Conservation (phyloP, 2,888 invertebrate species). For the Chirona hameri region DNA sequence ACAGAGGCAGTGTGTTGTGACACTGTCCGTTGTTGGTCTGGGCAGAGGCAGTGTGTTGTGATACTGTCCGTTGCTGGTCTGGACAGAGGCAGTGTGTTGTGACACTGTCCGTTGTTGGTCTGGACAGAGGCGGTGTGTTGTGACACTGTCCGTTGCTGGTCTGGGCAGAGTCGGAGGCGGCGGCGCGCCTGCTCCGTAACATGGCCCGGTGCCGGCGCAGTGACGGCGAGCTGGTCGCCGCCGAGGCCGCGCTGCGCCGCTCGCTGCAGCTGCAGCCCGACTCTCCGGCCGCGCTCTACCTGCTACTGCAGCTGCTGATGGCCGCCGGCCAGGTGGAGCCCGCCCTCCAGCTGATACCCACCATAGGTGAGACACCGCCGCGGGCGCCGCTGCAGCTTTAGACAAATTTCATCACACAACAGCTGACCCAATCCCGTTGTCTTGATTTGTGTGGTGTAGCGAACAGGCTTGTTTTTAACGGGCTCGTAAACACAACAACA, state of each 20-base stretch:
- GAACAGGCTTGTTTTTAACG: background rate
- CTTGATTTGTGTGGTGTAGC: background rate
- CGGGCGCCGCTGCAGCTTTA: too few species aligned
- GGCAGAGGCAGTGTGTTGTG: too few species aligned
- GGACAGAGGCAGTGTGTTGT: too few species aligned
- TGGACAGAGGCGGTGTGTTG: too few species aligned
- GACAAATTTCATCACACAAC: background rate
- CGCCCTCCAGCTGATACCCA: background rate
- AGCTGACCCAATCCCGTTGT: background rate
- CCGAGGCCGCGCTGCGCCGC: background rate
- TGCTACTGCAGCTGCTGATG: slow-evolving; percentile 12
- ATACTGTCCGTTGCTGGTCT: too few species aligned
- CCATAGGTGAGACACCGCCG: background rate
- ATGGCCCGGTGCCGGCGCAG: background rate
- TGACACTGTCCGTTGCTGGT: too few species aligned
- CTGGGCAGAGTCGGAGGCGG: too few species aligned
- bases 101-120: too few species aligned
- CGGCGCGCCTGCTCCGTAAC: background rate
- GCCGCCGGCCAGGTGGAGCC: background rate
- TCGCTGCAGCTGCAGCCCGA: background rate
- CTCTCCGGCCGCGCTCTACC: background rate
- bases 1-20: too few species aligned
- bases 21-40: too few species aligned
- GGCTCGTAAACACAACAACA: background rate
- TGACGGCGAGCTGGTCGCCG: background rate